Conservation (phyloP, 2,797 vertebrate species). For the Luscinia megarhynchos region DNA sequence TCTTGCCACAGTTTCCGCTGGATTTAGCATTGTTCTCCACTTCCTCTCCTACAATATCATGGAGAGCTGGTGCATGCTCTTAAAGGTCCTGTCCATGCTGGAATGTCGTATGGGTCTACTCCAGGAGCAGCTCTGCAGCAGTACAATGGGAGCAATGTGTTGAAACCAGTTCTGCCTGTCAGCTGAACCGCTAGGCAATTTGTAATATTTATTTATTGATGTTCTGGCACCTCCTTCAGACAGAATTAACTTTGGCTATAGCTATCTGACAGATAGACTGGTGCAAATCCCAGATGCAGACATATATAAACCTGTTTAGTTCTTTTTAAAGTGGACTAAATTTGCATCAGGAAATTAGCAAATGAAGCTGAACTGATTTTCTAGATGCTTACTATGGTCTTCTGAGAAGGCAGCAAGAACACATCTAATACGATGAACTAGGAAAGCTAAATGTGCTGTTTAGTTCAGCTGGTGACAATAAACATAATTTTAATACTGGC, state of each 20-base stretch:
- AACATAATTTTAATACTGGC: background rate
- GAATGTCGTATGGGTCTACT: background rate
- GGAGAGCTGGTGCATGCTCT: slow-evolving; percentile 2
- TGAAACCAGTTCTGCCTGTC: slow-evolving; percentile 47
- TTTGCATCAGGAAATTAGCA: background rate
- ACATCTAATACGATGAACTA: background rate
- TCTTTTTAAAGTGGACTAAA: background rate
- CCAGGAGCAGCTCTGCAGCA: background rate
- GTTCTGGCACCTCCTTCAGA: slow-evolving; percentile 49
- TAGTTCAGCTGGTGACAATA: background rate
- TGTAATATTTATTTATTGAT: slow-evolving; percentile 56
- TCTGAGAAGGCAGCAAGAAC: background rate
- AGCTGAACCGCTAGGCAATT: slow-evolving; percentile 53
- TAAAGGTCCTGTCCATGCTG: slow-evolving; percentile 10
- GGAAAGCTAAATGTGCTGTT: background rate
- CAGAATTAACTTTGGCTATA: background rate
- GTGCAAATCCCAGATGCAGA: background rate
- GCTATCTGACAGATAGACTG: background rate
- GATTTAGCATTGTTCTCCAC: slow-evolving; percentile 54
- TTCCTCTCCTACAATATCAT: slow-evolving; percentile 43
- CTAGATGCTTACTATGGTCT: background rate
- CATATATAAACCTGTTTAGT: background rate
- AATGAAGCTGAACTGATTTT: background rate
- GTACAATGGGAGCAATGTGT: background rate
- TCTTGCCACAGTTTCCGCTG: slow-evolving; percentile 60